Evolutionary conservation across 1,140 invertebrate species (phyloP), one percentile per base, ranked within the genome.

Genomic region (Drosophila ficusphila): DNA sequence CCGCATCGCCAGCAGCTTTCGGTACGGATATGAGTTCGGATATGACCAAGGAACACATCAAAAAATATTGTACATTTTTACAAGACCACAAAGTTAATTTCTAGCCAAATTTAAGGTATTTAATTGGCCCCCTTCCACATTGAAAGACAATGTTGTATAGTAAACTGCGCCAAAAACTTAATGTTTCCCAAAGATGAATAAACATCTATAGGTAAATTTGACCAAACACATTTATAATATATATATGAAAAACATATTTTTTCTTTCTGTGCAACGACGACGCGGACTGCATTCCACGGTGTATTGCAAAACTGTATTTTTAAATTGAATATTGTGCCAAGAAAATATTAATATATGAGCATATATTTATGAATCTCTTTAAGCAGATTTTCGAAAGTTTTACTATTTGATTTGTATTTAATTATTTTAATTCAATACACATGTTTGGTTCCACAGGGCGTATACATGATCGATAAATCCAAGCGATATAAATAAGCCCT

Each of bases 241-340:
- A n/a, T 7, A 49, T 7, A 9, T 36, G 9, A 9, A n/a, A 9
- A 8, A 2, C 2, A 7, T 12, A 8, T 4, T 1, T 12, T 54
- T 54, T 31, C 48, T 33, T 3, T 2, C 29, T 18, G 47, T 31
- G 65, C 19, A 23, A 9, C 25, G 2, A 33, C 38, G 9, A 68
- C 44, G 67, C 57, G 34, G 70, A 42, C 47, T 77, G 82, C 82
- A 86, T 86, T 86, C 82, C 82, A 88, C 82, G 77, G 60, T 61
- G 56, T 67, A 88, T 74, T 77, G 79, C 72, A 89, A 81, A 75
- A 74, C 67, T 56, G 81, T 85, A 89, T 89, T 89, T 89, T 85
- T 89, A 89, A 89, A 85, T 85, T 68, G 70, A 85, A 89, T 89
- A 78, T 78, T 89, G 86, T 89, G 86, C 86, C 86, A 89, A 89